Conservation (phyloP, 2,797 vertebrate species). For the Cynopterus sphinx region DNA sequence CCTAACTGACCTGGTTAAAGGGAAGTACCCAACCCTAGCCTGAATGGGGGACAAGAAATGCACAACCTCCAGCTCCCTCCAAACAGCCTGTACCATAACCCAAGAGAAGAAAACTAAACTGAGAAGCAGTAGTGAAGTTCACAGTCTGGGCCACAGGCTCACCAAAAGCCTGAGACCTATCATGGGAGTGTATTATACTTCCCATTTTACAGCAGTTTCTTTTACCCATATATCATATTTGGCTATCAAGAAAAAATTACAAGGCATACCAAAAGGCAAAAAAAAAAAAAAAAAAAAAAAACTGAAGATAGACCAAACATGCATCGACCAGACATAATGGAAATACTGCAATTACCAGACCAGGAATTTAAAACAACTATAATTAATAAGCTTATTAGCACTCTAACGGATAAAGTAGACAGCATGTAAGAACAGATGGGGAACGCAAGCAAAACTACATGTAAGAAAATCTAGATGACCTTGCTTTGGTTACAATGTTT, state of each 20-base stretch:
- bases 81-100: neutral
- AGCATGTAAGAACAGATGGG: neutral
- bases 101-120: neutral
- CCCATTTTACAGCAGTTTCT: neutral
- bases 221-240: neutral
- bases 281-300: neutral
- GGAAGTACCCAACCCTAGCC: neutral
- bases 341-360: neutral
- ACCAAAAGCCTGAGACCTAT: neutral
- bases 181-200: neutral
- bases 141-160: neutral
- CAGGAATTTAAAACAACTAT: neutral
- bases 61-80: neutral
- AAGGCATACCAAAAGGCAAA: neutral
- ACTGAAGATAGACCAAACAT: neutral
- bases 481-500: neutral
- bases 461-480: neutral
- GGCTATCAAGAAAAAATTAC: neutral
- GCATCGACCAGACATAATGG: neutral
- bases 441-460: neutral
- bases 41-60: rapidly evolving
- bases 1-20: neutral
- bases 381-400: neutral
- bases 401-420: neutral
- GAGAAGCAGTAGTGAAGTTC: neutral